These are phyloP conservation scores for Candidula unifasciata DNA, from an alignment of 2,888 invertebrate genomes.

Conservation along the genomic window DNA sequence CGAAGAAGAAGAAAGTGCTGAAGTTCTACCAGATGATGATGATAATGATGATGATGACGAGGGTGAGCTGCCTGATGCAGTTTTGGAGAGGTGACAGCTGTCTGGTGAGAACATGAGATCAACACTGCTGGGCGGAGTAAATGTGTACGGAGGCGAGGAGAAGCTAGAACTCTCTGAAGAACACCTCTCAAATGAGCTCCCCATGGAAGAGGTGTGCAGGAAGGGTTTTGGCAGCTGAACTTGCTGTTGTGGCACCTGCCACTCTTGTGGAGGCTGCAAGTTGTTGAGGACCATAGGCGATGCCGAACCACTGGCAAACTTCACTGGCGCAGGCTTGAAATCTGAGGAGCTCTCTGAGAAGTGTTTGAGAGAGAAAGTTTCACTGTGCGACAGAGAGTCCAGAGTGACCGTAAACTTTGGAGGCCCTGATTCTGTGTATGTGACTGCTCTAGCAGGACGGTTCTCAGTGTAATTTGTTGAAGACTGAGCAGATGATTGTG, in stretches of 20 bases:
- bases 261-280: slow-evolving; percentile 6
- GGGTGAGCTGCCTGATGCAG: background rate
- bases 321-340: background rate
- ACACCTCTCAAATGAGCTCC: slow-evolving; percentile 48
- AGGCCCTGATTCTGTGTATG: slow-evolving; percentile 40
- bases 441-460: slow-evolving; percentile 37
- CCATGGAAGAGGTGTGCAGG: slow-evolving; percentile 42
- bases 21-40: background rate
- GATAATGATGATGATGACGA: too few species aligned
- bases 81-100: background rate
- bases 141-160: slow-evolving; percentile 46
- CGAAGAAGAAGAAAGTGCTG: slow-evolving; percentile 28
- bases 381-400: slow-evolving; percentile 41
- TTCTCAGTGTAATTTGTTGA: slow-evolving; percentile 14
- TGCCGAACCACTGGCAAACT: background rate
- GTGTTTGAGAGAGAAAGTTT: slow-evolving; percentile 44
- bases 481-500: background rate
- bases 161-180: slow-evolving; percentile 49
- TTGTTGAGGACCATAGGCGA: background rate
- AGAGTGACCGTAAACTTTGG: slow-evolving; percentile 50
- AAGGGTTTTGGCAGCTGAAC: slow-evolving; percentile 9
- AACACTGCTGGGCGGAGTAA: slow-evolving; percentile 48
- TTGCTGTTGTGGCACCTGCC: slow-evolving; percentile 30
- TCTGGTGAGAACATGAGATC: slow-evolving; percentile 46
- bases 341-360: slow-evolving; percentile 32